A percentile compares a stretch with the other conserved stretches of the same genome.
Evolutionary conservation across 2,797 vertebrate genomes (phyloP).

Genomic region (Hafferia zeledoni): DNA sequence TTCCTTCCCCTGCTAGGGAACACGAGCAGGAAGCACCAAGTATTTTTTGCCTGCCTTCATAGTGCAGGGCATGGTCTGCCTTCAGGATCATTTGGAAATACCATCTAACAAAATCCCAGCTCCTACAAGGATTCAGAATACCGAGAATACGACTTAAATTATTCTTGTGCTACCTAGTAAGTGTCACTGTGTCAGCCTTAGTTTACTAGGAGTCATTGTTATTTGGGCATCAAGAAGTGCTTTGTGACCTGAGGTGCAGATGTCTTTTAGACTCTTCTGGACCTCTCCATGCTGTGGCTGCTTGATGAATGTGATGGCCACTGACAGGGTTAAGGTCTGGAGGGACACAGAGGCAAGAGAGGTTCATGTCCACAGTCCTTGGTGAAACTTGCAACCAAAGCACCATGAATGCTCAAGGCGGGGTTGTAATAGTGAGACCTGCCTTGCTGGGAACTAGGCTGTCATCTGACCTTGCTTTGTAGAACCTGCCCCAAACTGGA

Average conservation of each 20-base stretch:
- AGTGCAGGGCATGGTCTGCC: background rate
- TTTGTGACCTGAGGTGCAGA: background rate
- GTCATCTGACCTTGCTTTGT: background rate
- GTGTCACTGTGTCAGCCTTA: background rate
- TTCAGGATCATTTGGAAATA: background rate
- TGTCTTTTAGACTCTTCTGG: background rate
- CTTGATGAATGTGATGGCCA: background rate
- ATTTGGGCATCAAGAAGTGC: background rate
- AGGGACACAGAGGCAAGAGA: background rate
- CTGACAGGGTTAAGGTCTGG: background rate
- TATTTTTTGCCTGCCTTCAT: background rate
- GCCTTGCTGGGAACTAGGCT: background rate
- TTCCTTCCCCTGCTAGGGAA: background rate
- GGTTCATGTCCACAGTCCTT: background rate
- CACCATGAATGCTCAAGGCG: fast-evolving
- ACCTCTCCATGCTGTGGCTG: background rate
- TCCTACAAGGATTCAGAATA: background rate
- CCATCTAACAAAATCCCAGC: background rate
- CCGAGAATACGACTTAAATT: background rate
- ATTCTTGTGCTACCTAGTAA: background rate
- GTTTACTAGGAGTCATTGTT: background rate
- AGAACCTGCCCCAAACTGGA: background rate
- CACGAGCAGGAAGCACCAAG: background rate
- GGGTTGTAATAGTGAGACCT: background rate
- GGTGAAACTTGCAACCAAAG: background rate